Evolutionary conservation across 2,113 vertebrate genomes (phyloP).

Genomic region (Anas platyrhynchos): DNA sequence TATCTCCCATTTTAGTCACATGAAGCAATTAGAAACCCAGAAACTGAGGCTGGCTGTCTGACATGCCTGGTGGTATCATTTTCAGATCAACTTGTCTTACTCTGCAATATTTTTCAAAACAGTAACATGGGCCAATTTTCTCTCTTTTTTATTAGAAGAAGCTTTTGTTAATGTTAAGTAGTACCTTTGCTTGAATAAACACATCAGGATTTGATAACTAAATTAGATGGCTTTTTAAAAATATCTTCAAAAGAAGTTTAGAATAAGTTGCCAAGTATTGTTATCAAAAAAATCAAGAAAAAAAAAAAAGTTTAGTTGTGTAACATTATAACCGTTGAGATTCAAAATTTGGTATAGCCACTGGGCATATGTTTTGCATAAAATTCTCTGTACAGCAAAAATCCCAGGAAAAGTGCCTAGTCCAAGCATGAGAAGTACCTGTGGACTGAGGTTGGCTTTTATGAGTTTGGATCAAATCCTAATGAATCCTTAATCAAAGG

Average conservation of each 20-base stretch:
- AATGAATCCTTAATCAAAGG: not conserved
- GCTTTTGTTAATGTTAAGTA: not conserved
- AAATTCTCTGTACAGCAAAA: not conserved
- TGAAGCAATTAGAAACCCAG: not conserved
- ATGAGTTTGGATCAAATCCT: not conserved
- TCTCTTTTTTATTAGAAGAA: fast-evolving
- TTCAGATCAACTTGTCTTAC: not conserved
- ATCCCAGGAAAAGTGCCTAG: not conserved
- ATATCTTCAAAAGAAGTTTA: not conserved
- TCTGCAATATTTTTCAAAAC: not conserved
- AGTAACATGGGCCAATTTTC: not conserved
- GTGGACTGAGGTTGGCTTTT: not conserved
- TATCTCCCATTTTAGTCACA: not conserved
- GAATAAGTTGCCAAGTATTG: not conserved
- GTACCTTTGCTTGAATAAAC: not conserved
- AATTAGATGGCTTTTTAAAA: not conserved
- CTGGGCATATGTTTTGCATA: fast-evolving
- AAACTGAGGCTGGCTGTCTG: not conserved
- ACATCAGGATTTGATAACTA: not conserved
- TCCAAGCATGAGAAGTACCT: not conserved
- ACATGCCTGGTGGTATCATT: not conserved
- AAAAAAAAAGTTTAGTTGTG: not conserved
- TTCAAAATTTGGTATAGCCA: not conserved
- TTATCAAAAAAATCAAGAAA: not conserved
- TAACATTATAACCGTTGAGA: not conserved